Evolutionary conservation across 2,113 vertebrate species (phyloP), one percentile per base, ranked within the genome.

Genomic region (Chlorodrepanis virens): DNA sequence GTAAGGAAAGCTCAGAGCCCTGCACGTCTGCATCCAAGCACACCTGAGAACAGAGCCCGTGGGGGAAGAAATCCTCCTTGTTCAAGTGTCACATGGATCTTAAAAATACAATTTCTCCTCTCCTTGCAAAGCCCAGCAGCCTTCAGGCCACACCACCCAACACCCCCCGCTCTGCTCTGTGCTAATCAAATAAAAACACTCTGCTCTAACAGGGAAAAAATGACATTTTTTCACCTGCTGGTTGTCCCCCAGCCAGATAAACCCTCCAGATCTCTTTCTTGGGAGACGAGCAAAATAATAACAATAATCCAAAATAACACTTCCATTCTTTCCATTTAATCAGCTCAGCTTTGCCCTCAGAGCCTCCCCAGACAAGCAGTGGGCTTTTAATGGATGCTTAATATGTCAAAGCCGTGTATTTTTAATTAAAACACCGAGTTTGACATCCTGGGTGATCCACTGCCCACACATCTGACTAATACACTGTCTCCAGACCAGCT

Each of bases 401-500:
- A 44, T 52, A 79, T 47, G 53, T 33, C 83, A 37, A 67, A 89
- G 76, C 45, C 29, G 3, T 44, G 57, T 54, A n/a, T 83, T 96
- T 52, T 90, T 71, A 95, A 95, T 91, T 71, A 92, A 68, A 82
- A 37, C 53, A 31, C 24, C 11, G 49, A 35, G 50, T 60, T 72
- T 37, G 81, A 74, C 78, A 94, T 65, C 11, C 40, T 7, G 68
- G 78, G 37, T 65, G 76, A 72, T 75, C 74, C 45, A 5, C 82
- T 87, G 11, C 95, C 79, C 78, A 85, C 84, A 88, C 56, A 45
- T n/a, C 84, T 94, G 83, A 94, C 76, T 95, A 94, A 93, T 35
- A 20, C 61, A 14, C 87, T 63, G 89, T 92, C 42, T 85, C 90
- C 87, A 74, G 91, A 67, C 37, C 85, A 64, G 92, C 81, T 89